phyloP scores from a whole-genome alignment of 2,888 invertebrate genomes.

The Drosophila hawaiiensis region DNA sequence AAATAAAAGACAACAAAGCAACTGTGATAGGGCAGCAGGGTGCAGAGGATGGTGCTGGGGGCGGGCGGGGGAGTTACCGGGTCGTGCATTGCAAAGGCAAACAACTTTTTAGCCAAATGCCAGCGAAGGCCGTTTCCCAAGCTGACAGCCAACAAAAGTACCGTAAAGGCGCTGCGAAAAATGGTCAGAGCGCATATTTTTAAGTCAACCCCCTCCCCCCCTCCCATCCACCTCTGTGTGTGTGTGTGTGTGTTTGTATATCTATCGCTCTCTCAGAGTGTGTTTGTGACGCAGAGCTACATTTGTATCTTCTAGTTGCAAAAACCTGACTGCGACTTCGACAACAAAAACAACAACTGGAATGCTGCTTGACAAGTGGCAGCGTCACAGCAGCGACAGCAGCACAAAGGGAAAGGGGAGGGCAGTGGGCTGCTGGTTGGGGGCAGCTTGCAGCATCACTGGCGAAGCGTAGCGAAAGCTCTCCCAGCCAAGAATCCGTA shows the following conservation, averaged over 20 bases:
- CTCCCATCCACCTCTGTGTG: not conserved
- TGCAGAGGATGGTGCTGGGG: not conserved
- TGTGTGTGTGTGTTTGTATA: slow-evolving; percentile 4
- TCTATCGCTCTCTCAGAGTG: slow-evolving; percentile 27
- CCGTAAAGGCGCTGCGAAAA: slow-evolving; percentile 62
- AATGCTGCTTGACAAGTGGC: slow-evolving; percentile 77
- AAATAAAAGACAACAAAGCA: slow-evolving; percentile 53
- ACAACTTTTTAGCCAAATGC: slow-evolving; percentile 74
- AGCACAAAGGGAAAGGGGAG: slow-evolving; percentile 1
- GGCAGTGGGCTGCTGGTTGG: not conserved
- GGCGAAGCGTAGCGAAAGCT: slow-evolving; percentile 63
- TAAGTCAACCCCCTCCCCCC: slow-evolving; percentile 5
- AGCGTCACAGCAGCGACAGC: slow-evolving; percentile 36
- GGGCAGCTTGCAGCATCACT: slow-evolving; percentile 39
- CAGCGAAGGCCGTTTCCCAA: slow-evolving; percentile 69
- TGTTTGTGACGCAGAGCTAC: slow-evolving; percentile 42
- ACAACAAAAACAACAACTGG: slow-evolving; percentile 41
- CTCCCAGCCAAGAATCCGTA: slow-evolving; percentile 43
- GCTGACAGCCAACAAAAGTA: slow-evolving; percentile 56
- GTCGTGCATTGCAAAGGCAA: slow-evolving; percentile 56
- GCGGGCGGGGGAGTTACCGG: slow-evolving; percentile 6
- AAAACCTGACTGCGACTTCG: slow-evolving; percentile 52
- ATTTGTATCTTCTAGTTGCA: slow-evolving; percentile 55
- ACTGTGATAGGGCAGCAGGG: slow-evolving; percentile 12
- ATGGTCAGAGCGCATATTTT: slow-evolving; percentile 42